Evolutionary conservation across 2,888 invertebrate genomes (phyloP).

Genomic region (Melieria crassipennis): DNA sequence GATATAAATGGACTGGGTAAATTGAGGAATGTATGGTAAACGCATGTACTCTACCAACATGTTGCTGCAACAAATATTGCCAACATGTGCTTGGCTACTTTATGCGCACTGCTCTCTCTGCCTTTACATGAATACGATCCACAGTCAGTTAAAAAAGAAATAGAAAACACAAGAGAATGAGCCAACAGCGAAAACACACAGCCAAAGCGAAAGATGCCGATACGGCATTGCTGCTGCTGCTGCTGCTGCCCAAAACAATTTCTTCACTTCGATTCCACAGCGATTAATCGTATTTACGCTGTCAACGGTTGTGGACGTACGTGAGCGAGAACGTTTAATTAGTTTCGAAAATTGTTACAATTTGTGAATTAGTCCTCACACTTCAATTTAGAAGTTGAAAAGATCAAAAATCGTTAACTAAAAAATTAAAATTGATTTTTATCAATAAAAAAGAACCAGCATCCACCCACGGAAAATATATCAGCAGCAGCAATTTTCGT

Average conservation of each 20-base stretch:
- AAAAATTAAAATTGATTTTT: conserved; percentile 32
- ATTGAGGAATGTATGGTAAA: too few relatives aligned
- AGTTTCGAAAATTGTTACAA: too few relatives aligned
- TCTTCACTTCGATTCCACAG: conserved; percentile 33
- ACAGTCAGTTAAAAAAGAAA: conserved; percentile 1
- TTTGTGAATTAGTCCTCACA: too few relatives aligned
- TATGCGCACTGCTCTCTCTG: too few relatives aligned
- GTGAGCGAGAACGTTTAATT: conserved; percentile 1
- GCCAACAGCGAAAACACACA: conserved; percentile 1
- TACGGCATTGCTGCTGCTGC: conserved; percentile 15
- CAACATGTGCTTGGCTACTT: too few relatives aligned
- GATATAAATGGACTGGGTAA: too few relatives aligned
- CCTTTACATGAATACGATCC: conserved; percentile 14
- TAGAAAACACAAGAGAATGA: conserved; percentile 9
- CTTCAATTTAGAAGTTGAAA: too few relatives aligned
- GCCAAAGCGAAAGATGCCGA: conserved; percentile 38
- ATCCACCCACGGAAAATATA: neutral
- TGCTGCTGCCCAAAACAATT: conserved; percentile 15
- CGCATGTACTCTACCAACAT: too few relatives aligned
- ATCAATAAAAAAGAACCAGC: conserved; percentile 15
- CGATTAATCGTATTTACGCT: conserved; percentile 55
- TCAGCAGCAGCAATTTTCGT: conserved; percentile 3
- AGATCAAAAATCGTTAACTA: neutral
- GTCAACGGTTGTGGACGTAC: conserved; percentile 50
- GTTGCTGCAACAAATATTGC: too few relatives aligned